Conservation (phyloP, 1,140 invertebrate genomes). For the Micrasema longulum region DNA sequence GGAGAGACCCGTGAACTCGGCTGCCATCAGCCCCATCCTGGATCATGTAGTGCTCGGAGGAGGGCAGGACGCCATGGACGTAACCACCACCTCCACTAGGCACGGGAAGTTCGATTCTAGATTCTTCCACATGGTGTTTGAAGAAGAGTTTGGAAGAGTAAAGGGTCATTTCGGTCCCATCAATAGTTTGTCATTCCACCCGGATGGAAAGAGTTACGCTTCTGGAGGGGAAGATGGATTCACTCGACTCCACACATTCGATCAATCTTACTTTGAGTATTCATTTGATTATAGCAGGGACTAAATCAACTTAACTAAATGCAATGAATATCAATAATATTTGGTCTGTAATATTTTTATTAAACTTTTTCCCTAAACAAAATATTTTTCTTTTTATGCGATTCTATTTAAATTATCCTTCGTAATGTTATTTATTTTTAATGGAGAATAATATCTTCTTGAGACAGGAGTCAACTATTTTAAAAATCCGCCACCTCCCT, state of each 20-base stretch:
- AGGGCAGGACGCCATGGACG: conserved; percentile 99
- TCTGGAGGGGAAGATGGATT: conserved; percentile 99
- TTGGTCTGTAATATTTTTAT: conserved; percentile 28
- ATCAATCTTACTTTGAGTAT: conserved; percentile 96
- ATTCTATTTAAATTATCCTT: too few species aligned
- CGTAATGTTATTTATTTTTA: too few species aligned
- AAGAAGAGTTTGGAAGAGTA: conserved; percentile 98
- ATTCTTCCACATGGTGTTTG: conserved; percentile 98
- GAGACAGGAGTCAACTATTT: too few species aligned
- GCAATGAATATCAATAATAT: background rate
- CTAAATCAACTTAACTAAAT: conserved; percentile 52
- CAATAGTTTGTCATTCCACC: conserved; percentile 98
- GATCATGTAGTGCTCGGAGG: conserved; percentile 97
- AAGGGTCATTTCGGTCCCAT: conserved; percentile 99
- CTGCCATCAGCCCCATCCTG: conserved; percentile 91
- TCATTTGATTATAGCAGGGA: conserved; percentile 87
- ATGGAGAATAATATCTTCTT: too few species aligned
- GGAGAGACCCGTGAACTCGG: conserved; percentile 96
- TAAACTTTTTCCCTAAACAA: background rate
- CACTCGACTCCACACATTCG: conserved; percentile 95
- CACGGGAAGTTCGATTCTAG: conserved; percentile 98
- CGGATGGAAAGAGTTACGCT: conserved; percentile 96
- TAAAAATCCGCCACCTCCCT: too few species aligned
- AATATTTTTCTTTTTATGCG: too few species aligned
- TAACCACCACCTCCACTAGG: conserved; percentile 95